A percentile compares a stretch with the other conserved stretches of the same genome.
These are phyloP conservation scores for Chrysotoxum bicinctum DNA, from an alignment of 2,888 invertebrate genomes.

Conservation along the genomic window DNA sequence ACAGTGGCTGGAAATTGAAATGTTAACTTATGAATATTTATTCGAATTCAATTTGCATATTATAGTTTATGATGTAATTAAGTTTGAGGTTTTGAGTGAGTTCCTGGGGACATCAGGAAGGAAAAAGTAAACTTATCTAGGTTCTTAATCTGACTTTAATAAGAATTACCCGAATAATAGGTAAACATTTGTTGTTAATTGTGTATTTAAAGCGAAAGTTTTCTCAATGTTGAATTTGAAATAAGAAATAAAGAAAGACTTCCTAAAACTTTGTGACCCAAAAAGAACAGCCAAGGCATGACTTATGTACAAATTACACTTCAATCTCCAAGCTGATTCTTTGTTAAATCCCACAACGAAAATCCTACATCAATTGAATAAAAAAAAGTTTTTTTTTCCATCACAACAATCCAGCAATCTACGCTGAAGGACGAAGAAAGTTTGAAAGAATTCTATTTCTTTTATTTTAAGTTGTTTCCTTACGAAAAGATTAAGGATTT, in stretches of 20 bases:
- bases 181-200: conserved; percentile 16
- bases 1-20: conserved; percentile 86
- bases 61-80: conserved; percentile 24
- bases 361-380: conserved; percentile 5
- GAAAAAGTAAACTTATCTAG: background rate
- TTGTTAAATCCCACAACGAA: background rate
- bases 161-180: background rate
- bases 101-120: background rate
- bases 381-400: background rate
- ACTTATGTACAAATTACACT: conserved; percentile 7
- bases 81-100: background rate
- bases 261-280: background rate
- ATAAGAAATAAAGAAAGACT: background rate
- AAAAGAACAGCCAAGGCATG: background rate
- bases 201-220: background rate
- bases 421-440: background rate
- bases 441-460: conserved; percentile 10
- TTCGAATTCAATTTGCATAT: conserved; percentile 11
- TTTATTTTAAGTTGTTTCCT: background rate
- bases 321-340: conserved; percentile 5
- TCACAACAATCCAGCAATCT: background rate
- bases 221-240: background rate
- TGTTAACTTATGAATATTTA: conserved; percentile 42
- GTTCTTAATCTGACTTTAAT: conserved; percentile 1
- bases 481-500: conserved; percentile 20